Percentiles rank a stretch among this genome's conserved stretches.
Evolutionary conservation across 1,140 invertebrate species (phyloP).

Genomic region (Lepidurus arcticus): DNA sequence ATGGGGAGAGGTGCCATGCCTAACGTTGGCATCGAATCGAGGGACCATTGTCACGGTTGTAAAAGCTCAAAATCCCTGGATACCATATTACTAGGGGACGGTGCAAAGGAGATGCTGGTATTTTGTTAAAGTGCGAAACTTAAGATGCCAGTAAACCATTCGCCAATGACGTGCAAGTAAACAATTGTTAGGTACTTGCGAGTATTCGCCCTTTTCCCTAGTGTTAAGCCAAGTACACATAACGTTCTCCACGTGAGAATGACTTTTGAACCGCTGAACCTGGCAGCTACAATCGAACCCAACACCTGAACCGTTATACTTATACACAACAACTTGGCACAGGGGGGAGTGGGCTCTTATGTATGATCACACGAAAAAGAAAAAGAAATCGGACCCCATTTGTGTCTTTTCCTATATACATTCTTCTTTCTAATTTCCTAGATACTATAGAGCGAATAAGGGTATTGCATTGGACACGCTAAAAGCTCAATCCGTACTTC

Average conservation of each 20-base stretch:
- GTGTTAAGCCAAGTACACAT: neutral
- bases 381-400: neutral
- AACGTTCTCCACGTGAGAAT: neutral
- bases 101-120: neutral
- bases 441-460: neutral
- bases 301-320: neutral
- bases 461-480: neutral
- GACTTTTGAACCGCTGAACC: neutral
- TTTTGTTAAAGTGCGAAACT: neutral
- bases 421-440: neutral
- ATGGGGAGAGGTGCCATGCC: neutral
- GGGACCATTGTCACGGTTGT: conserved; percentile 4
- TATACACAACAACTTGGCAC: neutral
- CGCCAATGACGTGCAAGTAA: too few species aligned
- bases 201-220: neutral
- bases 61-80: neutral
- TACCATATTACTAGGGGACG: too few species aligned
- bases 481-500: neutral
- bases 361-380: neutral
- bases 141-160: neutral
- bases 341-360: neutral
- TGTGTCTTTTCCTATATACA: neutral
- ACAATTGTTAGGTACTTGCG: too few species aligned
- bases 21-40: neutral
- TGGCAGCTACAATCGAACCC: neutral